Conservation (phyloP, 2,113 vertebrate species). For the Setophaga petechia region DNA sequence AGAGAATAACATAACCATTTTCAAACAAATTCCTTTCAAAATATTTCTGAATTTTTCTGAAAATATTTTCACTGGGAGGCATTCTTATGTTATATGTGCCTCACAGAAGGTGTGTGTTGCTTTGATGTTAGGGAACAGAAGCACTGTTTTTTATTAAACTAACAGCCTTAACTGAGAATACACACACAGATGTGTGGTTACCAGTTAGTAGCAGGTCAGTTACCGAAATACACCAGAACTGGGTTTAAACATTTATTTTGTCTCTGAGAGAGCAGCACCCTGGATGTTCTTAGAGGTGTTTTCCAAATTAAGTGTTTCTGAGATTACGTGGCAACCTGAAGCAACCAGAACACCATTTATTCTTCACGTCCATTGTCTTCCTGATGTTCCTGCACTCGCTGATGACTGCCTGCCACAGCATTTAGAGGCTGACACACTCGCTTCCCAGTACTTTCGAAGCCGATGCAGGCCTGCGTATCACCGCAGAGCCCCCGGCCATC, state of each 20-base stretch:
- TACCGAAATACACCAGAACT: not conserved
- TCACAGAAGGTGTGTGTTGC: not conserved
- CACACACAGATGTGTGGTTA: too few species aligned
- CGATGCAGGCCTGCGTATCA: rapidly evolving
- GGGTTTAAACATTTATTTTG: not conserved
- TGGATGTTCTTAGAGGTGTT: too few species aligned
- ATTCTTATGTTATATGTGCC: not conserved
- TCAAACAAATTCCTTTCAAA: not conserved
- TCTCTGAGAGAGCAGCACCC: not conserved
- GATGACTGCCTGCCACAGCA: not conserved
- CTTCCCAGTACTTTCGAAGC: not conserved
- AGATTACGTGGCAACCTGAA: not conserved
- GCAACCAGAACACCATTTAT: rapidly evolving
- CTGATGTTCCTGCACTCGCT: too few species aligned
- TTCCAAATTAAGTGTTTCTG: not conserved
- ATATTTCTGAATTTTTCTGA: not conserved
- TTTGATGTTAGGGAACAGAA: not conserved
- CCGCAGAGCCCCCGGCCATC: rapidly evolving
- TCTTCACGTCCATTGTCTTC: not conserved
- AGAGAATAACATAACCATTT: not conserved
- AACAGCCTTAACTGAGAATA: not conserved
- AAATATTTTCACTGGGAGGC: not conserved
- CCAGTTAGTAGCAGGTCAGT: not conserved
- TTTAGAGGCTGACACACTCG: not conserved
- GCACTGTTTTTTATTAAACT: not conserved